Evolutionary conservation across 2,797 vertebrate species (phyloP), one percentile per base, ranked within the genome.

Genomic region (Hippoglossus hippoglossus): DNA sequence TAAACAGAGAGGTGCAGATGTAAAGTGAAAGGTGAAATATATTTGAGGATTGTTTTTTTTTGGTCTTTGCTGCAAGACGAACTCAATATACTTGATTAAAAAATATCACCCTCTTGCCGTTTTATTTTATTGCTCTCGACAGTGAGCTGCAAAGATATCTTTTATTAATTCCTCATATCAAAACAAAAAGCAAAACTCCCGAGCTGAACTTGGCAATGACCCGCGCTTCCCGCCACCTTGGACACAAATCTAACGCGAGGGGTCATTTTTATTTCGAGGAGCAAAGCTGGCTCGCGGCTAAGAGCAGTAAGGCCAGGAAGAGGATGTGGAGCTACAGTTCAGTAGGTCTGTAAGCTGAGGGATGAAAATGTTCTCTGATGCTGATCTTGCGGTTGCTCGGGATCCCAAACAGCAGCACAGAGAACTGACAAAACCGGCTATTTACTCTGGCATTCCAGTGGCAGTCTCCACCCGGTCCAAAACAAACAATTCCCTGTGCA

Each of bases 341-440:
- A 78, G 82, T 74, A 79, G 78, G 87, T 78, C 84, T 83, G 77
- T 87, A 87, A 91, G 80, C 86, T 51, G n/a, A 72, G 71, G 84
- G 88, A 90, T 89, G 85, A 91, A 91, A 83, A 88, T 80, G 71
- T 83, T 87, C 82, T 90, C 82, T 90, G 86, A 86, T 91, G 86
- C 84, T 86, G 83, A 90, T 91, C 88, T 84, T 80, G 74, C 28
- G 39, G 85, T 81, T 82, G 81, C 80, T 81, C 74, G 65, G 74
- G 86, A 83, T 89, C 80, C 82, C 74, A 68, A 91, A 79, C 85
- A 80, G 79, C 76, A 58, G 77, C 76, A 71, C 75, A 64, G 73
- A 85, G 64, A 75, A 75, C 83, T 84, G 85, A 90, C 87, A 90
- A 91, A 90, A 80, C 71, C 54, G 51, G 67, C 52, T 78, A 77